Percentiles rank a stretch among this genome's conserved stretches.
Evolutionary conservation across 2,888 invertebrate genomes (phyloP).

Genomic region (Scaptomyza cyrtandrae): DNA sequence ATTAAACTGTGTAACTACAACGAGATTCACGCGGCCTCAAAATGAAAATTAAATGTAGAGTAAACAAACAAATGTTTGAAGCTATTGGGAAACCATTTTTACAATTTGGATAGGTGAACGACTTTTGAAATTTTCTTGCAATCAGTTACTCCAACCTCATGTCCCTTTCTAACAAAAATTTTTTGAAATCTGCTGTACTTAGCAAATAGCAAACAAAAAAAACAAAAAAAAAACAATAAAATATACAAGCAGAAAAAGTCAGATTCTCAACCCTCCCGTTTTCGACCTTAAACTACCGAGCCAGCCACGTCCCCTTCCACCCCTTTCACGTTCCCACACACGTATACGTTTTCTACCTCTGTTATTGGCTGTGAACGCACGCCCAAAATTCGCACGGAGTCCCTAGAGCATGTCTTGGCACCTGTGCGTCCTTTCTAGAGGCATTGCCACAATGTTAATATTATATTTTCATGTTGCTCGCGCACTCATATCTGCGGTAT

Average conservation of each 20-base stretch:
- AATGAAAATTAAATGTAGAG: background rate
- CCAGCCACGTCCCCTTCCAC: background rate
- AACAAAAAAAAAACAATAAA: conserved; percentile 67
- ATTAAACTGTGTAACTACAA: conserved; percentile 20
- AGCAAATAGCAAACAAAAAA: conserved; percentile 26
- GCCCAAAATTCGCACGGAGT: conserved; percentile 49
- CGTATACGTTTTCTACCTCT: background rate
- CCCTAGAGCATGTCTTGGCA: conserved; percentile 47
- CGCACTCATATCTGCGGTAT: conserved; percentile 26
- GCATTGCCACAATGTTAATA: conserved; percentile 44
- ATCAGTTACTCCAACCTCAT: background rate
- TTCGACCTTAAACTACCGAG: background rate
- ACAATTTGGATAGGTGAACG: background rate
- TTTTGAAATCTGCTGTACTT: conserved; percentile 18
- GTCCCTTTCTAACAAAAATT: background rate
- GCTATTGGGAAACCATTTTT: background rate
- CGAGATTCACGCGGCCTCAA: background rate
- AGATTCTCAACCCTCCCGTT: background rate
- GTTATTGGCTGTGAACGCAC: conserved; percentile 56
- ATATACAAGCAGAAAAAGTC: conserved; percentile 25
- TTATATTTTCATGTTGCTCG: conserved; percentile 45
- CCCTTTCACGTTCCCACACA: background rate
- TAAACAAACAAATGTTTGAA: background rate
- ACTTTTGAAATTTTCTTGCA: conserved; percentile 33
- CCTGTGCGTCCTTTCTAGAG: conserved; percentile 26